These are phyloP conservation scores for Listronotus bonariensis DNA, from an alignment of 1,140 invertebrate species.

Conservation along the genomic window DNA sequence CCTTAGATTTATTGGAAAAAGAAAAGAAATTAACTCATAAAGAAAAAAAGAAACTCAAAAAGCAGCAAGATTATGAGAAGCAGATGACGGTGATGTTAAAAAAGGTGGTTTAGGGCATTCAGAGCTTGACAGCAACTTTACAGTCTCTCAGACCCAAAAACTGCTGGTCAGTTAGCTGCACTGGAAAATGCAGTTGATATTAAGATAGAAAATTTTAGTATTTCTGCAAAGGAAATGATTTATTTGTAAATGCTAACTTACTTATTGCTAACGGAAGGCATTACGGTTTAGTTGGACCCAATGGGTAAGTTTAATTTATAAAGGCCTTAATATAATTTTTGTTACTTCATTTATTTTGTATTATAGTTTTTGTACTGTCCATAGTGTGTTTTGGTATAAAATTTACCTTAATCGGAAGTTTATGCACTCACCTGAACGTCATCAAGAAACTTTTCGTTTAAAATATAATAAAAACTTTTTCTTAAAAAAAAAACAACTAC, in stretches of 20 bases:
- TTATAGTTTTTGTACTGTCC: too few species aligned
- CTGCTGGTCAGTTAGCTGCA: slow-evolving; percentile 78
- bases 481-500: too few species aligned
- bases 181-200: slow-evolving; percentile 96
- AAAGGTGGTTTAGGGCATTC: slow-evolving; percentile 87
- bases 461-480: too few species aligned
- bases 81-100: slow-evolving; percentile 88
- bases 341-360: neutral
- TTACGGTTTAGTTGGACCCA: slow-evolving; percentile 98
- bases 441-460: too few species aligned
- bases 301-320: slow-evolving; percentile 70
- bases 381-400: too few species aligned
- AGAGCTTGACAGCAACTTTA: slow-evolving; percentile 92
- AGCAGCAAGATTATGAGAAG: slow-evolving; percentile 89
- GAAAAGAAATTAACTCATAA: slow-evolving; percentile 88
- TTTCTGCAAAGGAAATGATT: slow-evolving; percentile 96
- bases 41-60: slow-evolving; percentile 93
- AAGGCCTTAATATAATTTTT: neutral
- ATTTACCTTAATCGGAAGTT: too few species aligned
- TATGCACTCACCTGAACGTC: too few species aligned
- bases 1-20: slow-evolving; percentile 39
- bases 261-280: slow-evolving; percentile 91
- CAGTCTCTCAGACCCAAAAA: slow-evolving; percentile 94
- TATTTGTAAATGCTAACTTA: slow-evolving; percentile 96
- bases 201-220: slow-evolving; percentile 98